Conservation (phyloP, 1,140 invertebrate species). For the Epicauta chinensis region DNA sequence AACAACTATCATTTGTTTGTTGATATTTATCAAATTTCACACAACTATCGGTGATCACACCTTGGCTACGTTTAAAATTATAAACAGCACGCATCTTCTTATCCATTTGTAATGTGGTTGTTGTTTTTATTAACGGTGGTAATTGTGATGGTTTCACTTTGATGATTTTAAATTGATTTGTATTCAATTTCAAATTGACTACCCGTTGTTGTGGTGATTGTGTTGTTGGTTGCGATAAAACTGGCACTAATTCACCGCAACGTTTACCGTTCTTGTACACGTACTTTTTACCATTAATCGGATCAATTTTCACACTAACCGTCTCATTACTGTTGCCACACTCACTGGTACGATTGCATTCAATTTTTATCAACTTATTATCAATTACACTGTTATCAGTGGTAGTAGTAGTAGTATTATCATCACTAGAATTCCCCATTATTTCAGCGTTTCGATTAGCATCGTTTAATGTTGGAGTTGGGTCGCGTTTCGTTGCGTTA, state of each 20-base stretch:
- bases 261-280: constrained; percentile 2
- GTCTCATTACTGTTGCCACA: too few species aligned
- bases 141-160: background rate
- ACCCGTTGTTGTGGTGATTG: background rate
- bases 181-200: background rate
- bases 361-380: too few species aligned
- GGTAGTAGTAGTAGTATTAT: too few species aligned
- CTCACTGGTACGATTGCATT: too few species aligned
- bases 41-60: background rate
- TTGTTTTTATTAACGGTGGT: background rate
- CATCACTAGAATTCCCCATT: too few species aligned
- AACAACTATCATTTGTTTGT: background rate
- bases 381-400: too few species aligned
- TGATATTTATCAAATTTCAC: background rate
- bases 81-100: too few species aligned
- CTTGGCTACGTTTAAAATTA: too few species aligned
- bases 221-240: background rate
- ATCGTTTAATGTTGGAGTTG: too few species aligned
- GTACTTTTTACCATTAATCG: constrained; percentile 6
- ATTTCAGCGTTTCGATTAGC: too few species aligned
- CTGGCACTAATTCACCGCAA: background rate
- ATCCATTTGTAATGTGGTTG: too few species aligned
- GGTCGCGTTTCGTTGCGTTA: too few species aligned
- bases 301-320: constrained; percentile 8
- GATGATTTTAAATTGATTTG: background rate